A percentile compares a stretch with the other conserved stretches of the same genome.
phyloP scores from a whole-genome alignment of 2,113 vertebrate genomes.

The Monarcha castaneiventris region DNA sequence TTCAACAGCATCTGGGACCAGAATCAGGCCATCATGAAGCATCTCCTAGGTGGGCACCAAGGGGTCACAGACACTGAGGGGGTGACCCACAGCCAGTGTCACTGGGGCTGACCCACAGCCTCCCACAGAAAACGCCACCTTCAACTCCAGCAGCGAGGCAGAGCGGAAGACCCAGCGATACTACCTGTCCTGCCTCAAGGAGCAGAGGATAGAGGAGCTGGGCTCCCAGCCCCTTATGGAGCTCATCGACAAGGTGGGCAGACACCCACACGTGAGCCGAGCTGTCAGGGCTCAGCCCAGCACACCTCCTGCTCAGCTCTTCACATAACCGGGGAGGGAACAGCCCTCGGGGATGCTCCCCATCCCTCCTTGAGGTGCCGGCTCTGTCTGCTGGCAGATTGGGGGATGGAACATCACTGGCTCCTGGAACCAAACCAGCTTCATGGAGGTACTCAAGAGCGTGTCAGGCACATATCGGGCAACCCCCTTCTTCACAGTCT shows the following conservation, averaged over 20 bases:
- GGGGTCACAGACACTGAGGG: background rate
- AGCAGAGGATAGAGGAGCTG: conserved; percentile 89
- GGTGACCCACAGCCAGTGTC: background rate
- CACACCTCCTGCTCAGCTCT: accelerated
- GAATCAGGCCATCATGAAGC: conserved; percentile 96
- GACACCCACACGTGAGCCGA: accelerated
- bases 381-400: conserved; percentile 70
- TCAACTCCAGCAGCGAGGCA: conserved; percentile 94
- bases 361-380: background rate
- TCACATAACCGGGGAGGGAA: accelerated
- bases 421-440: conserved; percentile 90
- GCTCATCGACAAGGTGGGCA: conserved; percentile 88
- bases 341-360: background rate
- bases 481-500: conserved; percentile 91
- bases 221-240: conserved; percentile 90
- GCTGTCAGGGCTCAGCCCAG: background rate
- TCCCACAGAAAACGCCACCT: conserved; percentile 86
- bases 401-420: conserved; percentile 95
- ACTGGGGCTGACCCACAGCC: background rate
- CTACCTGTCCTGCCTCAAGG: conserved; percentile 93
- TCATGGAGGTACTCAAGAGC: conserved; percentile 92
- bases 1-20: conserved; percentile 99
- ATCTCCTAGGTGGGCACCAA: conserved; percentile 84
- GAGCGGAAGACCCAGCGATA: conserved; percentile 93
- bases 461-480: conserved; percentile 91